phyloP scores from a whole-genome alignment of 2,113 vertebrate species.

The Calyptommatus sinebrachiatus region DNA sequence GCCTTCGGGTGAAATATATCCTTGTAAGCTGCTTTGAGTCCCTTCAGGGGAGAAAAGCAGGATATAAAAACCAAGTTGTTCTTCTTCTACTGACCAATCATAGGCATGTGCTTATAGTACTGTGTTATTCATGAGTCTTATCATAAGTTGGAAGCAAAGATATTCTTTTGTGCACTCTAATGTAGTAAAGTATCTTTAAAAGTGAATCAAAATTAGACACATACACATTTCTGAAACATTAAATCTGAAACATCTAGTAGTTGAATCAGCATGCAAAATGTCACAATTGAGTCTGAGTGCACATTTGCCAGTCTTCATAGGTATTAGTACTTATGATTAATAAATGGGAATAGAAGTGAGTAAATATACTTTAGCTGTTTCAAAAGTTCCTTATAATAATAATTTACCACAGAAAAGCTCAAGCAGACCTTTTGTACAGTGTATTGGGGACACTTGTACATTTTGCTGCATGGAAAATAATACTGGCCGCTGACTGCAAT shows the following conservation, averaged over 20 bases:
- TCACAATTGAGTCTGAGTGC: constrained; percentile 10
- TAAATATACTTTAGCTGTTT: constrained; percentile 15
- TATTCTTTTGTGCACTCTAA: background rate
- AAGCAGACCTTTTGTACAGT: no score
- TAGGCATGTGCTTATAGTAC: background rate
- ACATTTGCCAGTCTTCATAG: background rate
- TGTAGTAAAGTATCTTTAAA: background rate
- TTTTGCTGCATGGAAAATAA: no score
- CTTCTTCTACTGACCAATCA: constrained; percentile 7
- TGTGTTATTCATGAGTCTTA: background rate
- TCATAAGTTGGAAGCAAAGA: background rate
- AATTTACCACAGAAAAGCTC: background rate
- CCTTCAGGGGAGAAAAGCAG: no score
- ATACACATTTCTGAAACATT: background rate
- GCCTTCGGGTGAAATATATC: no score
- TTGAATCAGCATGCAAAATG: constrained; percentile 36
- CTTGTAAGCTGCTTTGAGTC: no score
- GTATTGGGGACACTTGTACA: no score
- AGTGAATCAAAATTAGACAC: background rate
- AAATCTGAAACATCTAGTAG: constrained; percentile 7
- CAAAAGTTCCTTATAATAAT: rapidly evolving
- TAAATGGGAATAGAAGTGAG: background rate
- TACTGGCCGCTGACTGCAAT: no score
- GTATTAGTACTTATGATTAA: constrained; percentile 7
- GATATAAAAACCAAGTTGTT: no score